Base-by-base conservation (phyloP, 2,113 vertebrate species). In the Larimichthys crocea region DNA sequence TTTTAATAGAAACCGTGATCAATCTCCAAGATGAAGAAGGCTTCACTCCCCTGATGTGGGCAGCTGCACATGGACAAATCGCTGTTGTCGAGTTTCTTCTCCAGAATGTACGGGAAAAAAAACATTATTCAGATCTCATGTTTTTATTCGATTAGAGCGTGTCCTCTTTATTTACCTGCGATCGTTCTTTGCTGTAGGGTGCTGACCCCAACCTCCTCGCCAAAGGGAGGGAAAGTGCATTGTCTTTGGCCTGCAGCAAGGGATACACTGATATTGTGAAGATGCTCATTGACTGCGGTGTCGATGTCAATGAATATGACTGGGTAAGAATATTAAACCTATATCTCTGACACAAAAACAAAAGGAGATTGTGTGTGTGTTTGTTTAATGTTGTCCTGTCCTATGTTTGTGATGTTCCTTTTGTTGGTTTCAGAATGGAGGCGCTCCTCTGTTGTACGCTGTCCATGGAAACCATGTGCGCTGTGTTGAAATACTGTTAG, bases 41-140 rank as follows among this genome's bases (percentile, higher is more conserved):
- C 84, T 99, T 99, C 91, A 99, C 98, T 0, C 98, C 98, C 14
- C 92, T 99, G 73, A 99, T 99, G 98, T 99, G 98, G 98, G 98
- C 98, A 4, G 98, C 98, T 82, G 98, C 98, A 87, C 98, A 99
- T 44, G 98, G 98, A 70, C 98, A 99, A 88, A 99, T 99, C 72
- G 98, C 98, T 81, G 96, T 99, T 44, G 98, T 99, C 76, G 98
- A 99, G 92, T 99, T 99, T 94, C 96, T 99, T 20, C 97, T 99
- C 62, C 98, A 99, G 86, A 99, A 99, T 75, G 98, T 99, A 95
- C 91, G 96, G 66, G 26, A 26, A 26, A 55, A 57, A 24, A 24
- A 12, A 6, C 31, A 10, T 46, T 0, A 11, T 24, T 62, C 11
- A 19, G 5, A 55, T 42, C 0, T 8, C 1, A 1, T 40, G 2